Conservation (phyloP, 2,888 invertebrate species). For the Agrochola circellaris region DNA sequence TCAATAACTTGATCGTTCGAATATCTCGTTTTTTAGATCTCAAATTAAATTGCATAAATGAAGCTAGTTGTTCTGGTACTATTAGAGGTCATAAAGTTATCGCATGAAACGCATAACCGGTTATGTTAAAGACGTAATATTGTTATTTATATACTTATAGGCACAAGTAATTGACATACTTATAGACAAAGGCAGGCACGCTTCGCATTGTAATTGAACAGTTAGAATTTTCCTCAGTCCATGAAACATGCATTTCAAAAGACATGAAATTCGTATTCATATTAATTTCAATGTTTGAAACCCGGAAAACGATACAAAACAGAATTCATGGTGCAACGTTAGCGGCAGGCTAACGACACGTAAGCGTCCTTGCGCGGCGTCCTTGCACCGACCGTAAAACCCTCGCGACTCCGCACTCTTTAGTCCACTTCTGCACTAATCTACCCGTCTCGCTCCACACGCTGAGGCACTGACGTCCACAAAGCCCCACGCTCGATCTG, state of each 20-base stretch:
- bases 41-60: slow-evolving; percentile 28
- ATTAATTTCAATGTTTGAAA: slow-evolving; percentile 4
- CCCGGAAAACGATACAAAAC: slow-evolving; percentile 11
- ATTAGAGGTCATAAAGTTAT: slow-evolving; percentile 52
- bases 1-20: slow-evolving; percentile 25
- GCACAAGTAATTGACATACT: slow-evolving; percentile 23
- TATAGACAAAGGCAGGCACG: slow-evolving; percentile 16
- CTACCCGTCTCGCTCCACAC: slow-evolving; percentile 71
- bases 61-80: slow-evolving; percentile 32
- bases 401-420: slow-evolving; percentile 74
- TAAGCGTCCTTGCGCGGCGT: slow-evolving; percentile 86
- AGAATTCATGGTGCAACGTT: slow-evolving; percentile 21
- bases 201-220: slow-evolving; percentile 24
- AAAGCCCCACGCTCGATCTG: slow-evolving; percentile 79
- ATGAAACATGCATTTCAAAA: slow-evolving; percentile 6
- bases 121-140: slow-evolving; percentile 26
- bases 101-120: slow-evolving; percentile 37
- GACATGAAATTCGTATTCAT: neutral
- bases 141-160: slow-evolving; percentile 18
- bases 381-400: slow-evolving; percentile 84
- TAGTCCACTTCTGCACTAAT: slow-evolving; percentile 63
- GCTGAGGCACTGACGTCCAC: slow-evolving; percentile 62
- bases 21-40: slow-evolving; percentile 21
- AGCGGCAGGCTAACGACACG: slow-evolving; percentile 77
- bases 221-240: slow-evolving; percentile 10